Evolutionary conservation across 2,113 vertebrate species (phyloP).

Genomic region (Nettapus auritus): DNA sequence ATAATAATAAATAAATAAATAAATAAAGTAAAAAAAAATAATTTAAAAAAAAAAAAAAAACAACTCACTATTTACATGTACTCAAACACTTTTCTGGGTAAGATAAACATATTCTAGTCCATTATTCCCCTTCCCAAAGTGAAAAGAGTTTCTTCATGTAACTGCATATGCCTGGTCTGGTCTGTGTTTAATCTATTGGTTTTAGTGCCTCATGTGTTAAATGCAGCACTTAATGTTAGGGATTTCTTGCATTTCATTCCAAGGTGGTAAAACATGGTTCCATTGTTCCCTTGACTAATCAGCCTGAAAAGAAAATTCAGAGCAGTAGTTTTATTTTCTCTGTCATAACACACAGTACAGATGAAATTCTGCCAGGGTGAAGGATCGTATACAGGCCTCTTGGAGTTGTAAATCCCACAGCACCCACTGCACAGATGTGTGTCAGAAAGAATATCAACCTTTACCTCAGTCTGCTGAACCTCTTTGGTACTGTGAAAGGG

Average conservation of each 20-base stretch:
- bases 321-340: neutral
- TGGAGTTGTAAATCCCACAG: conserved; percentile 22
- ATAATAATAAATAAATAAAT: no score
- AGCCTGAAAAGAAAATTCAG: neutral
- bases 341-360: neutral
- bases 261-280: neutral
- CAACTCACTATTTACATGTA: neutral
- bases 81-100: neutral
- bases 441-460: conserved; percentile 9
- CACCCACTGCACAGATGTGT: neutral
- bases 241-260: neutral
- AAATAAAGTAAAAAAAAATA: no score
- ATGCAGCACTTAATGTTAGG: neutral
- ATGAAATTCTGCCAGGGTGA: neutral
- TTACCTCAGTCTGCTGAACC: neutral
- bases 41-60: neutral
- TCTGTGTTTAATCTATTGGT: neutral
- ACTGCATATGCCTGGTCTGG: neutral
- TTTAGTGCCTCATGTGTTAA: neutral
- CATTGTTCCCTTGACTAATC: neutral
- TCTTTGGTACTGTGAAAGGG: neutral
- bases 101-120: neutral
- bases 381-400: neutral
- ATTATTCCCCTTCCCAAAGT: neutral
- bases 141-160: neutral